Evolutionary conservation across 2,888 invertebrate species (phyloP), one percentile per base, ranked within the genome.

Genomic region (Mythimna albipuncta): DNA sequence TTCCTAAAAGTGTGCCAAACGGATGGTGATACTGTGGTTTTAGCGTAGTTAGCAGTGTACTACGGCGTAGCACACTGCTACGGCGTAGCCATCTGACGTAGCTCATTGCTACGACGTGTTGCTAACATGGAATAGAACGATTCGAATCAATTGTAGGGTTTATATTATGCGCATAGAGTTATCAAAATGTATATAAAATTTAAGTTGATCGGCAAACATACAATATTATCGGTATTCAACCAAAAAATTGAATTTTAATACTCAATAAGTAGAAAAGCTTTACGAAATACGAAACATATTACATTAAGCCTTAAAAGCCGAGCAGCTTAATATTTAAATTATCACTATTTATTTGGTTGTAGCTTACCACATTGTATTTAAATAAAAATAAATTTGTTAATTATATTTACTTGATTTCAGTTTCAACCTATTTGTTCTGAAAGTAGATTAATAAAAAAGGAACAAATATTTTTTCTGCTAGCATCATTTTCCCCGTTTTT

Each of bases 41-140:
- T 50, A 11, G 11, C 26, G 1, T 19, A 50, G n/a, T 16, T 59
- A 59, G 58, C 32, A 3, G 0, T 16, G 19, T 26, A 32, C 72
- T 64, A 64, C 57, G 32, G 7, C 55, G 44, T 72, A 68, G 72
- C 13, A 10, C 6, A 13, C 21, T 32, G n/a, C 57, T 70, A 59
- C 58, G 41, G 4, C 47, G 55, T 64, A 70, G 58, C 47, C 19
- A 0, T 6, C 1, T 38, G 19, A 2, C 44, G 16, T 32, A 59
- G 32, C 41, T 9, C 2, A 38, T n/a, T 16, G 13, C 26, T 57
- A 41, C 35, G 44, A 41, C 35, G 44, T 10, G 13, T 13, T 32
- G 19, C 11, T 58, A 47, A 26, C 26, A 50, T 6, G 2, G 19
- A 50, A 44, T 44, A 11, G 5, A 44, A 44, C 11, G 11, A 13